phyloP scores from a whole-genome alignment of 2,797 vertebrate species.

The Cephalopachus bancanus region DNA sequence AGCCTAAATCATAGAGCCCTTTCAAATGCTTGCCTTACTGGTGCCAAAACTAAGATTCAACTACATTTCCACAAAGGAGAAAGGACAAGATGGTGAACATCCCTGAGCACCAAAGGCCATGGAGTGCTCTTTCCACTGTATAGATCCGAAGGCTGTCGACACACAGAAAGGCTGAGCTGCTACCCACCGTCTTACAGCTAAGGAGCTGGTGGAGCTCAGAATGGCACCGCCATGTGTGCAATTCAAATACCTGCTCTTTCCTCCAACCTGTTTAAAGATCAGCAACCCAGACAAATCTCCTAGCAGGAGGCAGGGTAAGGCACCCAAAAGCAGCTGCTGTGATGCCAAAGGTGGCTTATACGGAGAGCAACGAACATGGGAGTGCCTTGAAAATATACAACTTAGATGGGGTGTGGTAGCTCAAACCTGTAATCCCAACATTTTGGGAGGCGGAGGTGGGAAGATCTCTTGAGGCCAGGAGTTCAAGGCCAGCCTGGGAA shows the following conservation, averaged over 20 bases:
- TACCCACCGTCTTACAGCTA: not conserved
- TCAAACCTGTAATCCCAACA: too few relatives aligned
- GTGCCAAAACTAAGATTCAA: not conserved
- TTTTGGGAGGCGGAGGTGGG: too few relatives aligned
- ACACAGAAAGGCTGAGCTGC: accelerated
- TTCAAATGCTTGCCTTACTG: not conserved
- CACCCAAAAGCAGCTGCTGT: not conserved
- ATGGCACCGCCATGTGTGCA: not conserved
- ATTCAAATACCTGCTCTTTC: not conserved
- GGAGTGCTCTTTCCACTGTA: not conserved
- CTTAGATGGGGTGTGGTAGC: too few relatives aligned
- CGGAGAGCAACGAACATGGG: not conserved
- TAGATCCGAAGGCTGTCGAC: accelerated
- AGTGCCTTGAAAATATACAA: not conserved
- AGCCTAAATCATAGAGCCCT: conserved; percentile 70
- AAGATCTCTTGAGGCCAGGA: too few relatives aligned
- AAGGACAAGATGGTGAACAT: not conserved
- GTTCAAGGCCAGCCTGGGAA: too few relatives aligned
- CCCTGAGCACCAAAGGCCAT: not conserved
- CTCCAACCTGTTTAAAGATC: not conserved
- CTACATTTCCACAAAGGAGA: not conserved
- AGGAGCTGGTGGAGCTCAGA: not conserved
- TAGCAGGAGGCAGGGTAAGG: not conserved
- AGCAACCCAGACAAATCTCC: not conserved
- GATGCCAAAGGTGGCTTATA: not conserved